phyloP scores from a whole-genome alignment of 1,140 invertebrate species.

The Papilio machaon region DNA sequence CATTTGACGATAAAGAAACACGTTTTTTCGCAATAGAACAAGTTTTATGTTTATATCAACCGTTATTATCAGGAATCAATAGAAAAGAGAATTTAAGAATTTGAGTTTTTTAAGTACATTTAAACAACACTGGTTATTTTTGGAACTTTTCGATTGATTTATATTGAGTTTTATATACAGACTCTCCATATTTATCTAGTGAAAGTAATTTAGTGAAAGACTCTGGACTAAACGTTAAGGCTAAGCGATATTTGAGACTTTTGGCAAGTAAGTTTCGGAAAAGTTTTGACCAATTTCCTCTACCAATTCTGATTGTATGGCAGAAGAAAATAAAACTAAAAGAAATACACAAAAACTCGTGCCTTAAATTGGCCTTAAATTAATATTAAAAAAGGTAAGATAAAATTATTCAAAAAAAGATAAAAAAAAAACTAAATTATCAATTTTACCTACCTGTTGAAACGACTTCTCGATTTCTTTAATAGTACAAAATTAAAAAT shows the following conservation, averaged over 20 bases:
- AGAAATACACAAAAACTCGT: conserved; percentile 69
- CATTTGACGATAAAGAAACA: conserved; percentile 82
- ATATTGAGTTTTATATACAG: conserved; percentile 78
- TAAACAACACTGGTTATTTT: conserved; percentile 82
- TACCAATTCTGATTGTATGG: conserved; percentile 69
- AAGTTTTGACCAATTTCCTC: conserved; percentile 79
- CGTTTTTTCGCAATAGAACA: conserved; percentile 83
- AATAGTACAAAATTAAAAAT: conserved; percentile 81
- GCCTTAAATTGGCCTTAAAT: conserved; percentile 82
- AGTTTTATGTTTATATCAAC: conserved; percentile 82
- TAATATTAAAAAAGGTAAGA: conserved; percentile 79
- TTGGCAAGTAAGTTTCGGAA: conserved; percentile 74
- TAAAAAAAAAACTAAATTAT: conserved; percentile 76
- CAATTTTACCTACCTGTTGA: conserved; percentile 78
- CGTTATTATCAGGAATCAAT: conserved; percentile 81
- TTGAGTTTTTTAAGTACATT: conserved; percentile 80
- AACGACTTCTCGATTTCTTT: conserved; percentile 80
- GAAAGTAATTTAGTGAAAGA: conserved; percentile 77
- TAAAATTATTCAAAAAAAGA: conserved; percentile 72
- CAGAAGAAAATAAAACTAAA: conserved; percentile 68
- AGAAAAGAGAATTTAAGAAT: conserved; percentile 80
- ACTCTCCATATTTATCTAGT: conserved; percentile 80
- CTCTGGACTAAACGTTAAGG: conserved; percentile 76
- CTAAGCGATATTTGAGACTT: conserved; percentile 79
- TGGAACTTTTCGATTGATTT: conserved; percentile 79